Conservation (phyloP, 2,888 invertebrate species). For the Branchinecta sandiegonensis region DNA sequence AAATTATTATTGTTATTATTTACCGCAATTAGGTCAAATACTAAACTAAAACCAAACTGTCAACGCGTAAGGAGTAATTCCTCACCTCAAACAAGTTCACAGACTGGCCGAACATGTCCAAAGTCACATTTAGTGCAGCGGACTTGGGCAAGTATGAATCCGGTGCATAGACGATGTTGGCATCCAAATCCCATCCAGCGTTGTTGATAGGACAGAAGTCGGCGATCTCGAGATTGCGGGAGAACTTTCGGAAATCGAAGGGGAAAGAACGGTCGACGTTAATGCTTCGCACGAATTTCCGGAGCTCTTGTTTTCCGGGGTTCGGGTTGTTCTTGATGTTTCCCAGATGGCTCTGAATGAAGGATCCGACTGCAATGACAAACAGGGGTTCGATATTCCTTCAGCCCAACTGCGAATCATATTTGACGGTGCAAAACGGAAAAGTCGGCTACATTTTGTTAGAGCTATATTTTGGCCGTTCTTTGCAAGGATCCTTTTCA, state of each 20-base stretch:
- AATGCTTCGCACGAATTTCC: slow-evolving; percentile 41
- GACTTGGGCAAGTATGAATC: slow-evolving; percentile 58
- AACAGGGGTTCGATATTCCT: not conserved
- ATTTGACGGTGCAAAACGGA: no score
- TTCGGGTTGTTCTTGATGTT: slow-evolving; percentile 62
- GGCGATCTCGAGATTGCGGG: slow-evolving; percentile 34
- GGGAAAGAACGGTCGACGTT: slow-evolving; percentile 44
- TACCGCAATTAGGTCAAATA: no score
- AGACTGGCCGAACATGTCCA: slow-evolving; percentile 59
- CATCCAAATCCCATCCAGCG: slow-evolving; percentile 38
- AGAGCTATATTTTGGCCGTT: no score
- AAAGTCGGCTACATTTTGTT: no score
- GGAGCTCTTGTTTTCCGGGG: slow-evolving; percentile 50
- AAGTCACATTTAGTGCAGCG: slow-evolving; percentile 52
- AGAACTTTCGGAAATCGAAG: slow-evolving; percentile 63
- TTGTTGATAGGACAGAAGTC: slow-evolving; percentile 21
- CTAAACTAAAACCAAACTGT: no score
- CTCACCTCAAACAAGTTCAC: slow-evolving; percentile 57
- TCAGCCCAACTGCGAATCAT: no score
- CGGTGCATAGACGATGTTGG: slow-evolving; percentile 58
- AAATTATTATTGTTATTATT: no score
- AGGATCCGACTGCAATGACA: slow-evolving; percentile 54
- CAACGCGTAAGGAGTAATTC: no score
- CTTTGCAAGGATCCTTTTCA: no score
- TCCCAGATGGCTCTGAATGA: slow-evolving; percentile 62